phyloP scores from a whole-genome alignment of 2,113 vertebrate species.

The Carassius auratus region DNA sequence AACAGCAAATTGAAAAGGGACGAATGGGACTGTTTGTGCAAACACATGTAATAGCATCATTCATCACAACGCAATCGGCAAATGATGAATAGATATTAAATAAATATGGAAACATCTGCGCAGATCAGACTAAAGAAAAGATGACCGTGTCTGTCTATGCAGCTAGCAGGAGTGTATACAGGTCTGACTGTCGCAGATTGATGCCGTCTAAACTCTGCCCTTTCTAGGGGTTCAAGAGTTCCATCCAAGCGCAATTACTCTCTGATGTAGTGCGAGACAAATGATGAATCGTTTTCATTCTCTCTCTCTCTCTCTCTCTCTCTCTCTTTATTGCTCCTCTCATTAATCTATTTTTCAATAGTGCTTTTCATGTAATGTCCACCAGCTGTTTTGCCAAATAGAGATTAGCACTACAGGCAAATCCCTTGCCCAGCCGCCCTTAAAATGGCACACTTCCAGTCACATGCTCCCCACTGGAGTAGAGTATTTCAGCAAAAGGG shows the following conservation, averaged over 20 bases:
- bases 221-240: slow-evolving; percentile 34
- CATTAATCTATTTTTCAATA: slow-evolving; percentile 47
- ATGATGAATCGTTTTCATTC: slow-evolving; percentile 27
- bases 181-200: slow-evolving; percentile 14
- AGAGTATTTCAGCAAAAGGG: slow-evolving; percentile 22
- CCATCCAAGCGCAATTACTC: slow-evolving; percentile 40
- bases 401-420: slow-evolving; percentile 66
- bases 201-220: slow-evolving; percentile 30
- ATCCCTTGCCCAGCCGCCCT: slow-evolving; percentile 38
- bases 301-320: slow-evolving; percentile 16
- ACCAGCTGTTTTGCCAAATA: slow-evolving; percentile 58
- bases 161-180: neutral
- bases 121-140: slow-evolving; percentile 7
- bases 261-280: slow-evolving; percentile 36
- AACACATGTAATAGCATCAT: slow-evolving; percentile 28
- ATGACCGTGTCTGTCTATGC: neutral
- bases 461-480: slow-evolving; percentile 55
- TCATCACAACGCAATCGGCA: neutral
- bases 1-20: slow-evolving; percentile 1
- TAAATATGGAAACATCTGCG: slow-evolving; percentile 33
- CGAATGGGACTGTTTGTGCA: neutral
- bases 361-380: slow-evolving; percentile 39
- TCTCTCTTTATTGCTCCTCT: slow-evolving; percentile 31
- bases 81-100: slow-evolving; percentile 35
- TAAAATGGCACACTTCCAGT: slow-evolving; percentile 54